Evolutionary conservation across 2,888 invertebrate genomes (phyloP).

Genomic region (Sarcophaga caerulescens): DNA sequence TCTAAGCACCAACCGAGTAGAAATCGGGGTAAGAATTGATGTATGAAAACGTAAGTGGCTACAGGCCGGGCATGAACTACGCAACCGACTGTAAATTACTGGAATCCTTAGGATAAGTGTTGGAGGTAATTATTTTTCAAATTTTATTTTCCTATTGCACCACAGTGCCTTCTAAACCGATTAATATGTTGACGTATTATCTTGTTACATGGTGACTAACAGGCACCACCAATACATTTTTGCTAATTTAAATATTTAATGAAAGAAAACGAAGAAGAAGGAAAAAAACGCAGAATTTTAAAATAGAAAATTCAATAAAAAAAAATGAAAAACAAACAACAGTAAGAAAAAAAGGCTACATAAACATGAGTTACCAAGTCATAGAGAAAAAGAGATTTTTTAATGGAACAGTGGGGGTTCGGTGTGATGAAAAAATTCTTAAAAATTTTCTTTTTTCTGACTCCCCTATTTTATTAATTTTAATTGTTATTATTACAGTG

Average conservation of each 20-base stretch:
- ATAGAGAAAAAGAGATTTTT: background rate
- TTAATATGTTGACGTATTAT: background rate
- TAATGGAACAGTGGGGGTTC: background rate
- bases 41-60: too few relatives aligned
- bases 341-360: background rate
- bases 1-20: too few relatives aligned
- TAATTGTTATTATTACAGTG: too few relatives aligned
- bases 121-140: too few relatives aligned
- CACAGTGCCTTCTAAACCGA: constrained; percentile 7
- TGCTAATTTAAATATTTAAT: constrained; percentile 35
- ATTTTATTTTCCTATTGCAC: background rate
- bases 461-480: too few relatives aligned
- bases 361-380: background rate
- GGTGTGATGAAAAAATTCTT: too few relatives aligned
- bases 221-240: constrained; percentile 12
- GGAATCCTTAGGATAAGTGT: too few relatives aligned
- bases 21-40: too few relatives aligned
- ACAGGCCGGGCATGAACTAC: too few relatives aligned
- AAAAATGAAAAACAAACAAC: too few relatives aligned
- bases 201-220: constrained; percentile 23
- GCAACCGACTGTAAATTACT: too few relatives aligned
- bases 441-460: too few relatives aligned
- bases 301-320: background rate
- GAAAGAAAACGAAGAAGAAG: background rate
- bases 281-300: background rate